phyloP scores from a whole-genome alignment of 2,888 invertebrate genomes.

The Petrolisthes manimaculis region DNA sequence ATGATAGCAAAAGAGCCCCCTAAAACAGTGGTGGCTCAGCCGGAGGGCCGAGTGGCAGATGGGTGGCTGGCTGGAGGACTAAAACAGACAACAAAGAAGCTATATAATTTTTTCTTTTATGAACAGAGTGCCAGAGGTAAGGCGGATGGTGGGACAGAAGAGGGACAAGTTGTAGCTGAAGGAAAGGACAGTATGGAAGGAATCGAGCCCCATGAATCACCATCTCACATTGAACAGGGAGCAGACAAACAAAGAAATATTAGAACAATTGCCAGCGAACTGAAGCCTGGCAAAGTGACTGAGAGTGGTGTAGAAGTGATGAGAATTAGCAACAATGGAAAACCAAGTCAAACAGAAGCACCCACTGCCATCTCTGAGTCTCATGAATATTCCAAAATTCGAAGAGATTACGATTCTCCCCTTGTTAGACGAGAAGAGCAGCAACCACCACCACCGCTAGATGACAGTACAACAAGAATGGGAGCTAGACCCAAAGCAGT shows the following conservation, averaged over 20 bases:
- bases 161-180: constrained; percentile 9
- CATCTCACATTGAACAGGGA: neutral
- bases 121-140: constrained; percentile 40
- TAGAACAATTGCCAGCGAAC: neutral
- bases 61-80: constrained; percentile 35
- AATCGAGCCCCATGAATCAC: neutral
- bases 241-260: neutral
- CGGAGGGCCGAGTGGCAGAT: constrained; percentile 6
- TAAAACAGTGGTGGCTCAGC: neutral
- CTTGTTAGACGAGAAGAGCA: too few species aligned
- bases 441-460: too few species aligned
- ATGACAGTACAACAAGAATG: too few species aligned
- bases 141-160: constrained; percentile 23
- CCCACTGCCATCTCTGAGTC: too few species aligned
- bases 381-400: too few species aligned
- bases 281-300: neutral
- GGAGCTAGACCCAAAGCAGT: neutral
- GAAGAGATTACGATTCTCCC: too few species aligned
- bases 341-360: too few species aligned
- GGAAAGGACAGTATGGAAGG: neutral
- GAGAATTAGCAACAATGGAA: neutral
- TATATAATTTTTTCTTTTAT: constrained; percentile 56
- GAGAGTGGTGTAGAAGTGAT: neutral
- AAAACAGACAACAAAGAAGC: constrained; percentile 34
- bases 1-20: neutral